A percentile compares a stretch with the other conserved stretches of the same genome.
Conservation (phyloP, 2,113 vertebrate species). For the Siphamia tubifer region DNA sequence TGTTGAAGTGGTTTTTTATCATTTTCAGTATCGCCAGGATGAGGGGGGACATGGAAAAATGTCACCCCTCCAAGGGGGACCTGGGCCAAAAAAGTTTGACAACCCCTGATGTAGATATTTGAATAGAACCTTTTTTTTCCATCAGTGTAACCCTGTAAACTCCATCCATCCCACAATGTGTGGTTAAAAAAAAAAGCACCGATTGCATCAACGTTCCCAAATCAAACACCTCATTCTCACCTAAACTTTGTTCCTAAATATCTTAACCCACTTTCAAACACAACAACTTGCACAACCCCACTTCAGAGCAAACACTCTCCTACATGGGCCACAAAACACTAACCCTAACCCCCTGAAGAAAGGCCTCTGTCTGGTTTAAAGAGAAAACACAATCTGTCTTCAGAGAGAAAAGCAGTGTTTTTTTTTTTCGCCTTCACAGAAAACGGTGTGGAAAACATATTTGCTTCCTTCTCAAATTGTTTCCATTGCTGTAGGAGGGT, state of each 20-base stretch:
- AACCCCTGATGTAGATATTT: too few species aligned
- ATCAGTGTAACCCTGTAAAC: neutral
- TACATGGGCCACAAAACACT: slow-evolving; percentile 50
- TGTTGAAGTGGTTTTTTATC: too few species aligned
- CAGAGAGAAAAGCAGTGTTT: slow-evolving; percentile 35
- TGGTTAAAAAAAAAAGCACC: neutral
- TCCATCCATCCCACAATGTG: neutral
- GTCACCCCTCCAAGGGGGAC: too few species aligned
- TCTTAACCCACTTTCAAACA: slow-evolving; percentile 7
- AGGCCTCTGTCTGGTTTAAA: slow-evolving; percentile 31
- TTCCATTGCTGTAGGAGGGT: slow-evolving; percentile 26
- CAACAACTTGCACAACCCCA: slow-evolving; percentile 46
- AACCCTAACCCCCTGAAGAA: slow-evolving; percentile 37
- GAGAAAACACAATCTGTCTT: slow-evolving; percentile 33
- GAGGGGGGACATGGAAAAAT: too few species aligned
- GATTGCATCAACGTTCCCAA: slow-evolving; percentile 16
- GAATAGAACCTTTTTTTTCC: too few species aligned
- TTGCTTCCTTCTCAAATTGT: slow-evolving; percentile 29
- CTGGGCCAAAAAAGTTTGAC: too few species aligned
- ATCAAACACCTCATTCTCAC: slow-evolving; percentile 40
- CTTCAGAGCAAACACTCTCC: slow-evolving; percentile 37
- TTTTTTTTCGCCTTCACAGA: slow-evolving; percentile 47
- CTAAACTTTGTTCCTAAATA: slow-evolving; percentile 33
- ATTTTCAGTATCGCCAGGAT: too few species aligned
- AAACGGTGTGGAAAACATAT: slow-evolving; percentile 42